These are phyloP conservation scores for Cryptocheilus praepositus DNA, from an alignment of 2,888 invertebrate species.

Conservation along the genomic window DNA sequence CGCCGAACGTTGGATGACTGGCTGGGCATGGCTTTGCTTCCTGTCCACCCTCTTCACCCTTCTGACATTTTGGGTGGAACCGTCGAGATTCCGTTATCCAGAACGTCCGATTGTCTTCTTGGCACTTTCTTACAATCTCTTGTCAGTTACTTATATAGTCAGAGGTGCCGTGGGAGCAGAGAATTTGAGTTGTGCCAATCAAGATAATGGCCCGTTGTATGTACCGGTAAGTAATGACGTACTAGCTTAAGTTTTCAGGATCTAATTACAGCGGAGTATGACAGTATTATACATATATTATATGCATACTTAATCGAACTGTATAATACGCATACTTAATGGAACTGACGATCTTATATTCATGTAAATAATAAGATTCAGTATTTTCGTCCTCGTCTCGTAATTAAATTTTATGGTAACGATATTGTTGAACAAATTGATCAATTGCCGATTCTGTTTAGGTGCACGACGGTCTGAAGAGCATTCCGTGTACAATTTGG, in stretches of 20 bases:
- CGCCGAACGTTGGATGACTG: constrained; percentile 85
- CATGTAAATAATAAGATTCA: too few relatives aligned
- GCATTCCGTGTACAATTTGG: constrained; percentile 82
- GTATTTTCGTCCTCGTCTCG: too few relatives aligned
- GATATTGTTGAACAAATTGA: constrained; percentile 6
- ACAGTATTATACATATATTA: neutral
- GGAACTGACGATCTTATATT: too few relatives aligned
- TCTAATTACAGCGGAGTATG: too few relatives aligned
- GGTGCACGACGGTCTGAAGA: constrained; percentile 75
- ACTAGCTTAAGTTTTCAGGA: too few relatives aligned
- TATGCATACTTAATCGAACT: too few relatives aligned
- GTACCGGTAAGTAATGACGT: constrained; percentile 62
- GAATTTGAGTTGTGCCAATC: constrained; percentile 71
- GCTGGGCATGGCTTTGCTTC: constrained; percentile 86
- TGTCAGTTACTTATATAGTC: constrained; percentile 85
- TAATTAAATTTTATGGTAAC: too few relatives aligned
- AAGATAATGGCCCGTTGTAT: constrained; percentile 73
- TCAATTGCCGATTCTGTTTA: constrained; percentile 23
- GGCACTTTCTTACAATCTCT: constrained; percentile 89
- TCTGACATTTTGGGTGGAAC: constrained; percentile 92
- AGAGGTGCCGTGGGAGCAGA: constrained; percentile 79
- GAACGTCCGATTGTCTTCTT: constrained; percentile 94
- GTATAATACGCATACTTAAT: too few relatives aligned
- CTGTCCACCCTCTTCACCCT: constrained; percentile 89
- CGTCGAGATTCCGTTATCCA: constrained; percentile 92